Evolutionary conservation across 2,113 vertebrate genomes (phyloP).

Genomic region (Aspidoscelis tigris): DNA sequence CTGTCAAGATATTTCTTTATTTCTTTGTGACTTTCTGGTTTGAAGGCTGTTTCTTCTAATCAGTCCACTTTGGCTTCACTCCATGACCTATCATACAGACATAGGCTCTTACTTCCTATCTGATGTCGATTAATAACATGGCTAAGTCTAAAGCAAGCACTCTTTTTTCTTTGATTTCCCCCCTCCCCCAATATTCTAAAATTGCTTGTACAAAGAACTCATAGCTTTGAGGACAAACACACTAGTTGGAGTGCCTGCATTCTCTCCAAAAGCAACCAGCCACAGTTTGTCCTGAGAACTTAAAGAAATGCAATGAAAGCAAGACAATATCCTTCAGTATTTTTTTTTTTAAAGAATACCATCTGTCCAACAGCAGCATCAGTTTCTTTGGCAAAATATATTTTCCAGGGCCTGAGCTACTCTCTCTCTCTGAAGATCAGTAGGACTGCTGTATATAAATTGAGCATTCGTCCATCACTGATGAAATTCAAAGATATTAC

Average conservation of each 20-base stretch:
- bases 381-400: not conserved
- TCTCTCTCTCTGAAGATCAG: conserved; percentile 9
- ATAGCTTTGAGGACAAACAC: not conserved
- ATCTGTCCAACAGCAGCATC: not conserved
- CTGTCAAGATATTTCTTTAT: no score
- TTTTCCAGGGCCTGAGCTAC: not conserved
- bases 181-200: not conserved
- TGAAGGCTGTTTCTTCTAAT: conserved; percentile 25
- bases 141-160: conserved; percentile 2
- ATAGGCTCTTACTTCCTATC: conserved; percentile 32
- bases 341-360: not conserved
- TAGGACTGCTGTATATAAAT: not conserved
- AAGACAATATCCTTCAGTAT: not conserved
- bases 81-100: not conserved
- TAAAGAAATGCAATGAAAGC: not conserved
- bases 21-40: not conserved
- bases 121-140: conserved; percentile 44
- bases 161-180: conserved; percentile 29
- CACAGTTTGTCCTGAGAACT: not conserved
- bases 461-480: conserved; percentile 12
- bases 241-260: not conserved
- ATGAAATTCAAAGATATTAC: conserved; percentile 25
- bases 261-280: not conserved
- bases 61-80: conserved; percentile 23
- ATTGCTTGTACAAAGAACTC: not conserved